Conservation (phyloP, 2,888 invertebrate genomes). For the Tanypteryx hageni region DNA sequence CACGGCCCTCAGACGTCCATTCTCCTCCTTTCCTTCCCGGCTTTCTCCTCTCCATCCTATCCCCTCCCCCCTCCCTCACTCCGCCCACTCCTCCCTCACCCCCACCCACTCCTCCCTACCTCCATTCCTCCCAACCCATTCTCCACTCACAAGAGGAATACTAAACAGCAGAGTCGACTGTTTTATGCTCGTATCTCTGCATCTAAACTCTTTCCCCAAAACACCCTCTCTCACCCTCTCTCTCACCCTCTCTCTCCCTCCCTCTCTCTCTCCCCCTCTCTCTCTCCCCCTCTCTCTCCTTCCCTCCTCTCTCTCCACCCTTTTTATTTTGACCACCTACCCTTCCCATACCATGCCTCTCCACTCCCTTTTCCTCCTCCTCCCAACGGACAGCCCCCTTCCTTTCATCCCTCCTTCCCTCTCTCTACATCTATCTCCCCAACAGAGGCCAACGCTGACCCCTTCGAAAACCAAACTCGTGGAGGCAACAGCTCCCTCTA, state of each 20-base stretch:
- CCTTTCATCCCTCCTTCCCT: neutral
- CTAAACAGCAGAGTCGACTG: slow-evolving; percentile 17
- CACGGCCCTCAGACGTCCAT: neutral
- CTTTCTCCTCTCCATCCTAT: neutral
- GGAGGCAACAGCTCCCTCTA: neutral
- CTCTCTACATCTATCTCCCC: neutral
- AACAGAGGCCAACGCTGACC: neutral
- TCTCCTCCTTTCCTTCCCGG: neutral
- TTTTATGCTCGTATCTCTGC: slow-evolving; percentile 6
- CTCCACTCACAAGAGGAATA: neutral
- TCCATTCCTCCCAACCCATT: too few relatives aligned
- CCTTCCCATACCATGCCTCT: neutral
- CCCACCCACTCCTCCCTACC: too few relatives aligned
- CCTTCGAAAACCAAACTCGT: neutral
- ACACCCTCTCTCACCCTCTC: too few relatives aligned
- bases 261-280: too few relatives aligned
- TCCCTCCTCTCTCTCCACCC: too few relatives aligned
- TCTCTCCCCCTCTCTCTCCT: too few relatives aligned
- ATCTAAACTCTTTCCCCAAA: neutral
- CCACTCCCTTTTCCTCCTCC: neutral
- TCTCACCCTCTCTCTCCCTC: too few relatives aligned
- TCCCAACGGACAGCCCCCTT: neutral
- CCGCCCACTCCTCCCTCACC: neutral
- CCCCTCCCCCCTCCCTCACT: neutral
- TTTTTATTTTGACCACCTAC: neutral